phyloP scores from a whole-genome alignment of 2,888 invertebrate genomes.

The Altica lythri region DNA sequence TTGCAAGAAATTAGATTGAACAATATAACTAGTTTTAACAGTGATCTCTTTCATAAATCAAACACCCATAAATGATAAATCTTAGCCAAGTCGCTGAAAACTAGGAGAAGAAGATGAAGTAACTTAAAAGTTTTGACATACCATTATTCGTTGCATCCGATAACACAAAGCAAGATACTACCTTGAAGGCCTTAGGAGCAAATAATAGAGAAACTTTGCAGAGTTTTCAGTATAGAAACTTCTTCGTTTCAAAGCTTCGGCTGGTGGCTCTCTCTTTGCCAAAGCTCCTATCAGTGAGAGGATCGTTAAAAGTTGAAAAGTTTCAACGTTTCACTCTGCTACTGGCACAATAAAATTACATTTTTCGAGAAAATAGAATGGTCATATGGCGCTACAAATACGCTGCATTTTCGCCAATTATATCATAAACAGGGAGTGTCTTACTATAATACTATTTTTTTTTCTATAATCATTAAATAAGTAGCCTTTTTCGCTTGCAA shows the following conservation, averaged over 20 bases:
- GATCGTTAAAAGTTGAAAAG: conserved; percentile 37
- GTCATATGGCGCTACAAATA: neutral
- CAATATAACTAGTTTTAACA: conserved; percentile 1
- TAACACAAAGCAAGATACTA: conserved; percentile 41
- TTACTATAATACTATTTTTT: no score
- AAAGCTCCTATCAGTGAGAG: conserved; percentile 35
- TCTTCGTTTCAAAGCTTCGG: conserved; percentile 36
- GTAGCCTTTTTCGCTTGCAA: no score
- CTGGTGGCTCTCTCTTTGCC: conserved; percentile 24
- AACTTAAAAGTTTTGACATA: conserved; percentile 41
- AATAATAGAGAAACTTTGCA: conserved; percentile 40
- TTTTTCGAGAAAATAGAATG: conserved; percentile 21
- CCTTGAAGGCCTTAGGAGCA: conserved; percentile 39
- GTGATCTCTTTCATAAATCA: conserved; percentile 31
- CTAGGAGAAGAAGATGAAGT: conserved; percentile 31
- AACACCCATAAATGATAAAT: conserved; percentile 38
- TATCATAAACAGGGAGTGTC: no score
- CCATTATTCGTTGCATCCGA: conserved; percentile 41
- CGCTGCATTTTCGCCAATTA: neutral
- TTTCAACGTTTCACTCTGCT: conserved; percentile 31
- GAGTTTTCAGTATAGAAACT: conserved; percentile 36
- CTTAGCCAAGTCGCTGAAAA: conserved; percentile 35
- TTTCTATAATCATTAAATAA: no score
- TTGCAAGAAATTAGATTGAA: conserved; percentile 6
- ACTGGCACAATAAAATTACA: conserved; percentile 34